These are phyloP conservation scores for Margarornis squamiger DNA, from an alignment of 2,797 vertebrate genomes.

Conservation along the genomic window DNA sequence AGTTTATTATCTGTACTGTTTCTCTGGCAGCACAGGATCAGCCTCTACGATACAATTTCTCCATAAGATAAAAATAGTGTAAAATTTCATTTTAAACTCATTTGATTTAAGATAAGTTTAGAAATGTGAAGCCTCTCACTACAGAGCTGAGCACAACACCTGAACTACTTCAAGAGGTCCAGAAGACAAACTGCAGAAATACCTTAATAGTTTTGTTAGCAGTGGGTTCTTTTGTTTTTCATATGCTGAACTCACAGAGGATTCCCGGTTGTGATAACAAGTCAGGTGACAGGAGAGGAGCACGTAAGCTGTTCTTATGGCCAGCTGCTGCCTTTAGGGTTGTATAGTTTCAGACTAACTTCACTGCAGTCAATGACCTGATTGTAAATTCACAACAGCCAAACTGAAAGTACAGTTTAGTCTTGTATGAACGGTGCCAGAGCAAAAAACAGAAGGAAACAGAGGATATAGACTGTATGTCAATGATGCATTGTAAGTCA, in stretches of 20 bases:
- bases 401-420: background rate
- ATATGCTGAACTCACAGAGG: background rate
- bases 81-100: background rate
- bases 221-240: background rate
- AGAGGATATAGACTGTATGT: fast-evolving
- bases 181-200: background rate
- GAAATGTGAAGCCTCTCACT: background rate
- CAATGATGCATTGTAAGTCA: background rate
- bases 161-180: background rate
- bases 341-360: background rate
- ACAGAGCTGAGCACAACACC: background rate
- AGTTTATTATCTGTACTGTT: background rate
- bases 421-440: background rate
- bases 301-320: background rate
- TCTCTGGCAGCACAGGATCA: background rate
- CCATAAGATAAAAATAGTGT: background rate
- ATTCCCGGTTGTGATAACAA: background rate
- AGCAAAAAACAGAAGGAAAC: background rate
- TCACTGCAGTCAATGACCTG: background rate
- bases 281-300: background rate
- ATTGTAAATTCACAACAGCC: background rate
- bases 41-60: background rate
- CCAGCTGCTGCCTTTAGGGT: background rate
- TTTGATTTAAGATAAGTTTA: background rate
- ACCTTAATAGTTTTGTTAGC: background rate